These are phyloP conservation scores for Hydrochoerus hydrochaeris DNA, from an alignment of 2,113 vertebrate genomes.

Conservation along the genomic window DNA sequence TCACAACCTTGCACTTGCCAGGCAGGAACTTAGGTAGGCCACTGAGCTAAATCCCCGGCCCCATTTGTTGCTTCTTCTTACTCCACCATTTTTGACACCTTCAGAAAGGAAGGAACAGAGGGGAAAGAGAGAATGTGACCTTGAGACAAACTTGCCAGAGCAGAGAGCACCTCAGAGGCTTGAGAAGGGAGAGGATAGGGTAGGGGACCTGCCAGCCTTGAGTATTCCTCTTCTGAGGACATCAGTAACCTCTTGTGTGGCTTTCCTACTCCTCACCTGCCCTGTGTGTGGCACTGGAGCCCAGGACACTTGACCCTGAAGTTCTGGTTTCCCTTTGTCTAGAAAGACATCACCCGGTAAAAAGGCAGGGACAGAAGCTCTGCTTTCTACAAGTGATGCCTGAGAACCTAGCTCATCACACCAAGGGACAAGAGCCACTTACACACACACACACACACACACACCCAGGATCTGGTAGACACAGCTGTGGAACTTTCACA, in stretches of 20 bases:
- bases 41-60: too few species aligned
- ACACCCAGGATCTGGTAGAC: neutral
- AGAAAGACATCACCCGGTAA: neutral
- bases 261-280: neutral
- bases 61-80: neutral
- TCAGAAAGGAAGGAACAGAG: neutral
- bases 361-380: fast-evolving
- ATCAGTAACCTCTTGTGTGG: neutral
- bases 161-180: neutral
- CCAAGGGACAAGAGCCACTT: neutral
- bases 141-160: neutral
- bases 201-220: neutral
- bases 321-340: neutral
- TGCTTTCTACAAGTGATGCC: neutral
- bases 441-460: neutral
- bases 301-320: too few species aligned
- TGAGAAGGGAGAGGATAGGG: neutral
- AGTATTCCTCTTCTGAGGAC: neutral
- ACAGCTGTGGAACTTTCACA: neutral
- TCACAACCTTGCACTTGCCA: too few species aligned
- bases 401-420: neutral
- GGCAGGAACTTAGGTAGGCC: too few species aligned
- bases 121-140: neutral
- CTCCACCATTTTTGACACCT: neutral
- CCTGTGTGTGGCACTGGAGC: neutral